Evolutionary conservation across 1,140 invertebrate species (phyloP).

Genomic region (Drosophila subobscura): DNA sequence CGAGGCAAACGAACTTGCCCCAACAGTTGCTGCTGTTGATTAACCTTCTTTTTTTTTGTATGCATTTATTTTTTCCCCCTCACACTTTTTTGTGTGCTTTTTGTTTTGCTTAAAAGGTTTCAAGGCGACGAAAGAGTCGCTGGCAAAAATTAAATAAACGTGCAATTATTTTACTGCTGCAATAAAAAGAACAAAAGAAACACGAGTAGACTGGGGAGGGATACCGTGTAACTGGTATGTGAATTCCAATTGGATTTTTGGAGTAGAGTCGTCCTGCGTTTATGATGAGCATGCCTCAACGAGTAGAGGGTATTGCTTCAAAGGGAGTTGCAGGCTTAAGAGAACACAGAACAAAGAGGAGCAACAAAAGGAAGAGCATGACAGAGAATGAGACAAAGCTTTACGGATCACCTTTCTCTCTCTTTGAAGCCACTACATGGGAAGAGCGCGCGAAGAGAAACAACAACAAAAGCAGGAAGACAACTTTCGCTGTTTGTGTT

Average conservation of each 20-base stretch:
- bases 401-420: too few species aligned
- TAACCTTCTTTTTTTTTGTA: constrained; percentile 54
- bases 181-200: constrained; percentile 16
- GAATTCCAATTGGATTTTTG: too few species aligned
- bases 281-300: too few species aligned
- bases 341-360: too few species aligned
- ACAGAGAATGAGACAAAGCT: too few species aligned
- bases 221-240: too few species aligned
- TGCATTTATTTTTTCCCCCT: constrained; percentile 21
- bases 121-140: constrained; percentile 26
- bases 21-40: constrained; percentile 39
- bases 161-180: constrained; percentile 28
- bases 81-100: constrained; percentile 2
- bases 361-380: not conserved
- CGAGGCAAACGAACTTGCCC: constrained; percentile 31
- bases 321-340: too few species aligned
- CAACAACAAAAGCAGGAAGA: constrained; percentile 62
- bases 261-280: too few species aligned
- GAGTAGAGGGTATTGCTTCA: too few species aligned
- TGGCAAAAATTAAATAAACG: constrained; percentile 23
- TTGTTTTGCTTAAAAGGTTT: constrained; percentile 36
- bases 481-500: constrained; percentile 73
- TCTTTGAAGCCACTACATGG: too few species aligned
- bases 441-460: not conserved
- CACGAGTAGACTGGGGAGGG: too few species aligned